phyloP scores from a whole-genome alignment of 2,113 vertebrate genomes.

The Agapornis roseicollis region DNA sequence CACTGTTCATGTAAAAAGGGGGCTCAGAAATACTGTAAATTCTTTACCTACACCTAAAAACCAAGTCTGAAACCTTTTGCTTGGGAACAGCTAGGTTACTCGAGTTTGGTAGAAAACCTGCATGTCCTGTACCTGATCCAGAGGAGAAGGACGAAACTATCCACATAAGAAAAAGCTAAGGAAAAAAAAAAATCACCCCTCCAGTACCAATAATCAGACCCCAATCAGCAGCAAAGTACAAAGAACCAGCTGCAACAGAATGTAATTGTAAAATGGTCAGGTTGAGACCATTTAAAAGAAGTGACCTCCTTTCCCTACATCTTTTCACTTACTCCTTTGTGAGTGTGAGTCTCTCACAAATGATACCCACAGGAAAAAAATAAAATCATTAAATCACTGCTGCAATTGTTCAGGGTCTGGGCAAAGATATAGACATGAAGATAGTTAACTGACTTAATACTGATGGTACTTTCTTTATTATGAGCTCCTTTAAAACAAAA shows the following conservation, averaged over 20 bases:
- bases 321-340: background rate
- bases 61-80: background rate
- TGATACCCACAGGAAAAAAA: background rate
- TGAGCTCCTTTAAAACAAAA: background rate
- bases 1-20: background rate
- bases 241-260: background rate
- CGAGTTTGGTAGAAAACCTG: background rate
- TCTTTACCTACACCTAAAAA: background rate
- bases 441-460: background rate
- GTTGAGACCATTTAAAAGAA: background rate
- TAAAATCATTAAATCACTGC: background rate
- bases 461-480: background rate
- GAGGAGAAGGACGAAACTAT: background rate
- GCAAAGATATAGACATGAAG: fast-evolving
- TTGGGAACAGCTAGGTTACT: background rate
- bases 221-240: background rate
- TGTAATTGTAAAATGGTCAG: background rate
- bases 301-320: background rate
- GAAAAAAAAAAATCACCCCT: background rate
- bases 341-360: background rate
- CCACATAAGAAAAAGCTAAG: background rate
- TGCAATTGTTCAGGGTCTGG: background rate
- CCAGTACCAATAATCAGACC: background rate
- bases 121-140: background rate
- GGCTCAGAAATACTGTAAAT: background rate